Conservation (phyloP, 1,140 invertebrate genomes). For the Mya arenaria region DNA sequence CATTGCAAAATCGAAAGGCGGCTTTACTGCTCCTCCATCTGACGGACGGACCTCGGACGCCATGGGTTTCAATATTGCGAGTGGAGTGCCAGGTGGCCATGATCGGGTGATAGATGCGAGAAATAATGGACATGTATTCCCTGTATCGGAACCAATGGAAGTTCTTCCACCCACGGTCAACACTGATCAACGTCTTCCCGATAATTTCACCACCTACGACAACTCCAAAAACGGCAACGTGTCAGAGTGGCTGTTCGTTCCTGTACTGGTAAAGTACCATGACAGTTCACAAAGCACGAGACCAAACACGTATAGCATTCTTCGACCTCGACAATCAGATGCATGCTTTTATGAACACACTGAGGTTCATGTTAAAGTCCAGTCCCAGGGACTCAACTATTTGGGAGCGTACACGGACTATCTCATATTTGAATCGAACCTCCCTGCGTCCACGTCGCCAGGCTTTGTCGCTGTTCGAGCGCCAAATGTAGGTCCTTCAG, state of each 20-base stretch:
- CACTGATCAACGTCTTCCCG: neutral
- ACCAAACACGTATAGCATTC: neutral
- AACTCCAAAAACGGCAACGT: neutral
- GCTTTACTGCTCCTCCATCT: neutral
- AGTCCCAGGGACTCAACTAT: conserved; percentile 21
- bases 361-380: neutral
- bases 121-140: neutral
- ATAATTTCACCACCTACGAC: neutral
- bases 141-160: neutral
- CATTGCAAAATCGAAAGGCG: neutral
- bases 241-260: conserved; percentile 29
- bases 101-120: neutral
- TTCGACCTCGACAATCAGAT: neutral
- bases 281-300: neutral
- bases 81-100: neutral
- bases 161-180: conserved; percentile 1
- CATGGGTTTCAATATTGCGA: neutral
- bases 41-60: conserved; percentile 26
- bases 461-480: neutral
- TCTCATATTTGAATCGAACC: neutral
- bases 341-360: neutral
- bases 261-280: conserved; percentile 7
- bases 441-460: neutral
- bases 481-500: neutral
- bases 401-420: conserved; percentile 21